These are phyloP conservation scores for Drosophila imparisetae DNA, from an alignment of 2,888 invertebrate species.

Conservation along the genomic window DNA sequence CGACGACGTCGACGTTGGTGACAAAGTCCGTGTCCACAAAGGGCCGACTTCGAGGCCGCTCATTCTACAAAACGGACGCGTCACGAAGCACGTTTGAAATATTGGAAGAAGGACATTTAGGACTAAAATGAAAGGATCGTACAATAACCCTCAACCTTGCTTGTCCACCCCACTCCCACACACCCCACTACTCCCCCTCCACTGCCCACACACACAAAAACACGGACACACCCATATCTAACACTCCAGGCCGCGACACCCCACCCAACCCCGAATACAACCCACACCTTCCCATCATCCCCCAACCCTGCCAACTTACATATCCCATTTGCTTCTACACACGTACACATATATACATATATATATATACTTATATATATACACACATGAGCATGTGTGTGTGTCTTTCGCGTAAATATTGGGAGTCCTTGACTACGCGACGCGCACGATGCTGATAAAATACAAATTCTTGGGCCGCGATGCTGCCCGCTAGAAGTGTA, in stretches of 20 bases:
- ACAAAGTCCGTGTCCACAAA: conserved; percentile 74
- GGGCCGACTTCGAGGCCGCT: conserved; percentile 62
- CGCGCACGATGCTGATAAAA: conserved; percentile 81
- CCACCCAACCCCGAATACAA: conserved; percentile 14
- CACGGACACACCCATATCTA: conserved; percentile 62
- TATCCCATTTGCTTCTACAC: conserved; percentile 79
- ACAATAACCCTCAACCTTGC: conserved; percentile 71
- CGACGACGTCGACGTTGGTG: conserved; percentile 47
- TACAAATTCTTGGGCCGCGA: conserved; percentile 80
- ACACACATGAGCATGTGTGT: conserved; percentile 23
- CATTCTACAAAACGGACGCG: conserved; percentile 77
- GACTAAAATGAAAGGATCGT: conserved; percentile 81
- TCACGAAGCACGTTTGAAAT: conserved; percentile 81
- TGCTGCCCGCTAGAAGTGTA: conserved; percentile 76
- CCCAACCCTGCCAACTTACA: conserved; percentile 37
- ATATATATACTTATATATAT: conserved; percentile 18
- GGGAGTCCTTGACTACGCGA: conserved; percentile 81
- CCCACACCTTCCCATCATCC: conserved; percentile 38
- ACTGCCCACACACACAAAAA: conserved; percentile 23
- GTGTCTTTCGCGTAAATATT: conserved; percentile 80
- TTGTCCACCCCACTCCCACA: conserved; percentile 31
- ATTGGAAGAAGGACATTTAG: conserved; percentile 82
- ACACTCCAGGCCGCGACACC: conserved; percentile 47
- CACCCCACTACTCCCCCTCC: conserved; percentile 15
- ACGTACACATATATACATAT: conserved; percentile 52